These are phyloP conservation scores for Drosophila peninsularis DNA, from an alignment of 2,888 invertebrate genomes.

Conservation along the genomic window DNA sequence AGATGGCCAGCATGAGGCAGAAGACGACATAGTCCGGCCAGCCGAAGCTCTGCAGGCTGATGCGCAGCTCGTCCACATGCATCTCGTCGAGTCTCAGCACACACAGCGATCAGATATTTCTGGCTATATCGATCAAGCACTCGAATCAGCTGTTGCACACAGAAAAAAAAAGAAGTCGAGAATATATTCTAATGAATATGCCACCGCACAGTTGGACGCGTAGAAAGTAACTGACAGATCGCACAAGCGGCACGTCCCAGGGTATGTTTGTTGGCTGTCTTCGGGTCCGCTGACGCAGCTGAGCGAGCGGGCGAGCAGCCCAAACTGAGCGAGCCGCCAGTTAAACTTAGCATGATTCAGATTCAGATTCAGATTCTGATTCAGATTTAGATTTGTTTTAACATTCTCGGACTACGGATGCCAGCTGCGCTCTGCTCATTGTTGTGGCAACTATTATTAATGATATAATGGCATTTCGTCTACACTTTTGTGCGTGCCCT, in stretches of 20 bases:
- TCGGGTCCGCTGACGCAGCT: slow-evolving; percentile 27
- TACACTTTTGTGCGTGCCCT: slow-evolving; percentile 17
- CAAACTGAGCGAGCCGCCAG: slow-evolving; percentile 1
- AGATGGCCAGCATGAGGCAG: slow-evolving; percentile 90
- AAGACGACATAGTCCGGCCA: slow-evolving; percentile 92
- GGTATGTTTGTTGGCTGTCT: slow-evolving; percentile 19
- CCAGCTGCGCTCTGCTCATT: slow-evolving; percentile 27
- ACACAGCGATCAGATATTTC: slow-evolving; percentile 3
- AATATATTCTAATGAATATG: neutral
- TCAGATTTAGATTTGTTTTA: slow-evolving; percentile 54
- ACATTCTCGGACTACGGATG: slow-evolving; percentile 42
- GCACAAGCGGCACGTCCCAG: slow-evolving; percentile 26
- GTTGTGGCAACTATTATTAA: slow-evolving; percentile 56
- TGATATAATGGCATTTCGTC: slow-evolving; percentile 55
- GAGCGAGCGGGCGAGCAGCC: neutral
- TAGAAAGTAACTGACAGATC: slow-evolving; percentile 57
- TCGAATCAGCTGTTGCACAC: slow-evolving; percentile 2
- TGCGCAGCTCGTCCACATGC: slow-evolving; percentile 83
- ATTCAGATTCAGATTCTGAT: slow-evolving; percentile 51
- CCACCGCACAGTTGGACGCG: slow-evolving; percentile 67
- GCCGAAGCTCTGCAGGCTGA: slow-evolving; percentile 88
- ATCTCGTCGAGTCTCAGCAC: slow-evolving; percentile 43
- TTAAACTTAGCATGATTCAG: slow-evolving; percentile 1
- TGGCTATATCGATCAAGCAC: neutral
- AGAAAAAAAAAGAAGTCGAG: neutral